A percentile compares a stretch with the other conserved stretches of the same genome.
These are phyloP conservation scores for Macaria liturata DNA, from an alignment of 2,888 invertebrate species.

Conservation along the genomic window DNA sequence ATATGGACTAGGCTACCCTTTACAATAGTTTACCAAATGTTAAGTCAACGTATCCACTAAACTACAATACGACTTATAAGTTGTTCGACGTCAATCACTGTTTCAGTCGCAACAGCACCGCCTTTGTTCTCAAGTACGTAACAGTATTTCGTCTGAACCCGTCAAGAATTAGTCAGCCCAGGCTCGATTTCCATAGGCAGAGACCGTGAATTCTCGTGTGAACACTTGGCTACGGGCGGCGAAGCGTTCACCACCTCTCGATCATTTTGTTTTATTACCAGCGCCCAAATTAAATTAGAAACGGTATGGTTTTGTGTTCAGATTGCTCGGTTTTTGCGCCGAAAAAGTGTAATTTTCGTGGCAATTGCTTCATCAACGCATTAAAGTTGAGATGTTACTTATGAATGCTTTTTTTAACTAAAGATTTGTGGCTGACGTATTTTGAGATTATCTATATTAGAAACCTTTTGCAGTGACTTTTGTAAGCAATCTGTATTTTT, in stretches of 20 bases:
- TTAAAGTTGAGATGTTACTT: not conserved
- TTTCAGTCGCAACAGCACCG: slow-evolving; percentile 35
- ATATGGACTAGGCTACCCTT: too few relatives aligned
- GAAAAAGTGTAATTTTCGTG: slow-evolving; percentile 16
- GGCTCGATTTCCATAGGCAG: slow-evolving; percentile 77
- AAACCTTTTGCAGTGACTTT: not conserved
- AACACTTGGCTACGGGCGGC: slow-evolving; percentile 55
- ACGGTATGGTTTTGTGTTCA: slow-evolving; percentile 44
- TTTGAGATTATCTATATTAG: too few relatives aligned
- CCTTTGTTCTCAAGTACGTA: slow-evolving; percentile 47
- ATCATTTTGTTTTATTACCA: slow-evolving; percentile 55
- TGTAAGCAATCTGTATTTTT: not conserved
- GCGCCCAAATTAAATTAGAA: slow-evolving; percentile 73
- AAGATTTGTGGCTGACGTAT: too few relatives aligned
- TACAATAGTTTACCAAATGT: too few relatives aligned
- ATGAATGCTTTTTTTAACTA: not conserved
- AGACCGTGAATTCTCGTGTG: slow-evolving; percentile 81
- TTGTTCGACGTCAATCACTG: slow-evolving; percentile 12
- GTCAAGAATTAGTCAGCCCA: slow-evolving; percentile 61
- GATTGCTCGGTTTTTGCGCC: slow-evolving; percentile 13
- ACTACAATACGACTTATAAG: not conserved
- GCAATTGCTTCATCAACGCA: not conserved
- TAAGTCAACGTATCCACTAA: too few relatives aligned
- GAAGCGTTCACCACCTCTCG: slow-evolving; percentile 58
- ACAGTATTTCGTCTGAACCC: slow-evolving; percentile 57